Evolutionary conservation across 2,113 vertebrate genomes (phyloP), one percentile per base, ranked within the genome.

Genomic region (Drymodes brunneopygia): DNA sequence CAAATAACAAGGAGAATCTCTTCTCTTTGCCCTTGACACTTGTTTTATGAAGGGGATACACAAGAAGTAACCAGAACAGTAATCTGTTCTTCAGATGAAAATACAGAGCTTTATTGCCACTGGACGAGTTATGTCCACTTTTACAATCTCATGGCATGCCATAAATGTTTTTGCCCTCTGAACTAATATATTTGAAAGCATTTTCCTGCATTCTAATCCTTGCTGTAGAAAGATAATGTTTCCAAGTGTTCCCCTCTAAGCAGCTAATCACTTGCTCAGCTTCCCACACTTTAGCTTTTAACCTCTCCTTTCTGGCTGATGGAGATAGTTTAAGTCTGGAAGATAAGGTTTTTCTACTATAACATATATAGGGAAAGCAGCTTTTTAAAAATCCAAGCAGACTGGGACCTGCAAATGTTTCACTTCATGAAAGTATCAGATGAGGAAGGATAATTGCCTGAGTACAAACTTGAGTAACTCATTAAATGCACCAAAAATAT

Each of bases 401-500:
- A 36, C 13, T 71, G 56, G 54, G 31, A 51, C 27, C 28, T 86
- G 53, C 44, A 84, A 92, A 84, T 62, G 40, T 90, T 94, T 91
- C 33, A 35, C 36, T 82, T 18, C 31, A 73, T 61, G 80, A 67
- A 90, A 83, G 45, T 44, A 91, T 94, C 60, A 72, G 65, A 80
- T 86, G 71, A 91, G 45, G 57, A 87, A 72, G 36, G n/a, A 77
- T 90, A 96, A 95, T 92, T 96, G 61, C 7, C 3, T 92, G 48
- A 89, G 31, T 56, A 15, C 21, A 86, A 87, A 91, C 54, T 75
- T 51, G 61, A 81, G 31, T 88, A 94, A 88, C 50, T 95, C 58
- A 84, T 95, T 88, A 95, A 92, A 92, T 58, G n/a, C 53, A 62
- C 47, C 50, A 86, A 86, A 93, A 95, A 84, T 71, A 82, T 71